Base-by-base conservation (phyloP, 1,140 invertebrate genomes). In the Ips typographus region DNA sequence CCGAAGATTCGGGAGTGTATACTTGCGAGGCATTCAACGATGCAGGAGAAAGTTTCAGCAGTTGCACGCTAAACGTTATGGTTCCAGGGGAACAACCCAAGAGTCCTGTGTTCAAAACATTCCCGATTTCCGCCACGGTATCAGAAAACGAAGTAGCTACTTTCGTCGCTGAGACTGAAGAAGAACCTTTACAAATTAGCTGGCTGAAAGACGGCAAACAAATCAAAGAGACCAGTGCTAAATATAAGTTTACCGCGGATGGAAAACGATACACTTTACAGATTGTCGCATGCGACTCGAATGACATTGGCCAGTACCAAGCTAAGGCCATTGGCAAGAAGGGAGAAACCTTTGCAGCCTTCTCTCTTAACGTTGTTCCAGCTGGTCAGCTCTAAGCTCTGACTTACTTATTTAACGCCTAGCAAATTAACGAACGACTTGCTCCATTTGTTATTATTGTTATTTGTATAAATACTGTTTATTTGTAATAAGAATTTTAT, bases 11-110 rank as follows among this genome's bases (percentile, higher is more conserved):
- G 77, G 96, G 96, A 55, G 93, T 92, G 40, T 98, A 98, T 83
- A 96, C 94, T 2, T 98, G 95, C 81, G 95, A 98, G 83, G 94
- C 94, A 52, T 97, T 97, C 83, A 97, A 97, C 83, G 93, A 96
- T 81, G 90, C 88, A 62, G 95, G 95, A 68, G 94, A 98, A 83
- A 93, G 93, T 62, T 96, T 94, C 84, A 94, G 93, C 79, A 92
- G 91, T 75, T 95, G 94, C 82, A 90, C 92, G 71, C 85, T 96
- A 65, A 88, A 90, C 76, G 94, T 96, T 59, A 78, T 86, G 70
- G 94, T 96, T 75, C 91, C 94, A 49, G 94, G 92, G 70, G 94
- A 97, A 83, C 88, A 92, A 77, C 84, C 88, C 38, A 90, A 91
- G 78, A 88, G 88, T 77, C 94, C 94, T 74, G 87, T 89, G 77